A percentile compares a stretch with the other conserved stretches of the same genome.
These are phyloP conservation scores for Caloenas nicobarica DNA, from an alignment of 2,113 vertebrate genomes.

Conservation along the genomic window DNA sequence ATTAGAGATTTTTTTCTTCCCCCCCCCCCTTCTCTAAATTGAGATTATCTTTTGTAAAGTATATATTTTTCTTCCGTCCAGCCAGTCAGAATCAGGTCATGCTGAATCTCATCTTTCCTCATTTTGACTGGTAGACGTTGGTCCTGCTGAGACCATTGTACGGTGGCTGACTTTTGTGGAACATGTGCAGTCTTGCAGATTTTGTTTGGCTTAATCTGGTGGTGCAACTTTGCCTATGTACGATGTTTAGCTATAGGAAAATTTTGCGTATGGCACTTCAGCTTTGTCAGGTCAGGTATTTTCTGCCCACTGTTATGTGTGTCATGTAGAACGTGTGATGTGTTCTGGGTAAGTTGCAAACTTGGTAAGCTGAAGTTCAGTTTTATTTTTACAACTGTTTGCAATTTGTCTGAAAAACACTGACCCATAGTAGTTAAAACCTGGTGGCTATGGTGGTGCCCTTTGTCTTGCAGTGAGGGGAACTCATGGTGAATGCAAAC, in stretches of 20 bases:
- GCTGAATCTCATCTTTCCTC: background rate
- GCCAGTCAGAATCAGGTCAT: background rate
- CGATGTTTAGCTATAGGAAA: background rate
- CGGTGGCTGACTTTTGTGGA: background rate
- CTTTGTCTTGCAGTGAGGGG: background rate
- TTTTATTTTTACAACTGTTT: background rate
- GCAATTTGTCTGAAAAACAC: background rate
- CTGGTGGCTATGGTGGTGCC: background rate
- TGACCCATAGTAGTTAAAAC: background rate
- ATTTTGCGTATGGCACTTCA: background rate
- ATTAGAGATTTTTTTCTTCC: too few relatives aligned
- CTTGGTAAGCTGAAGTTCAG: background rate
- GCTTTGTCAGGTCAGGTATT: background rate
- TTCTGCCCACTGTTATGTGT: background rate
- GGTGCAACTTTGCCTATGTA: background rate
- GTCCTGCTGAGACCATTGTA: background rate
- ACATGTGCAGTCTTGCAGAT: background rate
- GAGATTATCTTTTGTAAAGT: background rate
- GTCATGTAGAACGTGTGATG: background rate
- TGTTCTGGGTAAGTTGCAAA: background rate
- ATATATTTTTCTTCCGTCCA: background rate
- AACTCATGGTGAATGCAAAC: background rate
- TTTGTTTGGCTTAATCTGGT: background rate
- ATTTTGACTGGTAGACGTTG: background rate
- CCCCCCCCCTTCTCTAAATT: background rate